Evolutionary conservation across 2,888 invertebrate species (phyloP).

Genomic region (Eupithecia insigniata): DNA sequence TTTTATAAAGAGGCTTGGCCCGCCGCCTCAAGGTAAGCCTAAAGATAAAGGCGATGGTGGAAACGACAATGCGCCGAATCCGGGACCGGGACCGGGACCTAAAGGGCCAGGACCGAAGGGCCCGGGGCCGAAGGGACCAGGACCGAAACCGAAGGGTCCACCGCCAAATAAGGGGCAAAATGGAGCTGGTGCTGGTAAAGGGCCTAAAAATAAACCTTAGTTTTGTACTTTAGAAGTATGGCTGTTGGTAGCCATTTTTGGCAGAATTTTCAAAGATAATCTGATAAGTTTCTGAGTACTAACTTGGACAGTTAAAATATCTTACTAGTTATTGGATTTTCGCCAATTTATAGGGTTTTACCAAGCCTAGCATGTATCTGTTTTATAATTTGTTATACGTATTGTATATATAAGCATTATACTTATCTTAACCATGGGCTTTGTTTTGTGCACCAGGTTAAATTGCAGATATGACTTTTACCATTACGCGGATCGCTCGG

Average conservation of each 20-base stretch:
- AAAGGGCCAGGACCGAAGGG: conserved; percentile 52
- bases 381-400: background rate
- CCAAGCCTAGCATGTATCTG: background rate
- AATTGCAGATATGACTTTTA: conserved; percentile 39
- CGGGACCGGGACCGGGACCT: conserved; percentile 41
- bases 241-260: background rate
- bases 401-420: background rate
- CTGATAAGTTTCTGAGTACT: background rate
- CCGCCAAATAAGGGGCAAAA: conserved; percentile 12
- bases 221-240: background rate
- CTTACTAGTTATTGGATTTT: background rate
- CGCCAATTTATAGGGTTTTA: background rate
- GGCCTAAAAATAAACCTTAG: conserved; percentile 31
- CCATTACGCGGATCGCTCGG: conserved; percentile 35
- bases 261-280: background rate
- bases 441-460: conserved; percentile 28
- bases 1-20: conserved; percentile 56
- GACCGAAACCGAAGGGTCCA: conserved; percentile 37
- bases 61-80: conserved; percentile 38
- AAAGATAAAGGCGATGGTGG: conserved; percentile 36
- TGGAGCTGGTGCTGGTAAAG: conserved; percentile 27
- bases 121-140: conserved; percentile 35
- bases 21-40: conserved; percentile 26
- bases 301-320: background rate
- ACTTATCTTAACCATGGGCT: background rate